These are phyloP conservation scores for Crotalus helleri DNA, from an alignment of 2,113 vertebrate species.

Conservation along the genomic window DNA sequence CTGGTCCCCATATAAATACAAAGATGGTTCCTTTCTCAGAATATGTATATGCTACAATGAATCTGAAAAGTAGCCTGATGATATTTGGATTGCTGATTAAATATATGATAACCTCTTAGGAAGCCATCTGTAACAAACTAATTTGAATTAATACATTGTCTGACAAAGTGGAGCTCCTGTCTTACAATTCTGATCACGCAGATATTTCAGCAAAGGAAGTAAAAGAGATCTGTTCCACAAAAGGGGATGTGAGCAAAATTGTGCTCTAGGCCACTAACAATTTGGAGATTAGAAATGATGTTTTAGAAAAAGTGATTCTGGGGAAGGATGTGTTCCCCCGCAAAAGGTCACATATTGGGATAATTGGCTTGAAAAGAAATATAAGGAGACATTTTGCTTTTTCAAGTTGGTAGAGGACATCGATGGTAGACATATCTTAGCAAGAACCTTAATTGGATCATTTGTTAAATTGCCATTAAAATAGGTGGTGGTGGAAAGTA, in stretches of 20 bases:
- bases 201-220: not conserved
- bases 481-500: not conserved
- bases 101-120: not conserved
- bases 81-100: not conserved
- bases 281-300: not conserved
- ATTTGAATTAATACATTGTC: not conserved
- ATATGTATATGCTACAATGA: rapidly evolving
- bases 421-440: no score
- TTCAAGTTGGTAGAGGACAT: not conserved
- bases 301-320: not conserved
- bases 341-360: not conserved
- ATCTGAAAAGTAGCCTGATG: not conserved
- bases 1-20: not conserved
- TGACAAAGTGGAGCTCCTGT: not conserved
- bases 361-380: not conserved
- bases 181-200: not conserved
- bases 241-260: not conserved
- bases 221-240: not conserved
- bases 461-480: no score
- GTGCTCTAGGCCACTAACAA: not conserved
- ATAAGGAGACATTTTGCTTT: not conserved
- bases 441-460: no score
- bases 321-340: not conserved
- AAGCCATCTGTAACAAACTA: not conserved
- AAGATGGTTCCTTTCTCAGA: not conserved